phyloP scores from a whole-genome alignment of 37 sponge, comb jelly and placozoan genomes.

The Halichondria panicea region DNA sequence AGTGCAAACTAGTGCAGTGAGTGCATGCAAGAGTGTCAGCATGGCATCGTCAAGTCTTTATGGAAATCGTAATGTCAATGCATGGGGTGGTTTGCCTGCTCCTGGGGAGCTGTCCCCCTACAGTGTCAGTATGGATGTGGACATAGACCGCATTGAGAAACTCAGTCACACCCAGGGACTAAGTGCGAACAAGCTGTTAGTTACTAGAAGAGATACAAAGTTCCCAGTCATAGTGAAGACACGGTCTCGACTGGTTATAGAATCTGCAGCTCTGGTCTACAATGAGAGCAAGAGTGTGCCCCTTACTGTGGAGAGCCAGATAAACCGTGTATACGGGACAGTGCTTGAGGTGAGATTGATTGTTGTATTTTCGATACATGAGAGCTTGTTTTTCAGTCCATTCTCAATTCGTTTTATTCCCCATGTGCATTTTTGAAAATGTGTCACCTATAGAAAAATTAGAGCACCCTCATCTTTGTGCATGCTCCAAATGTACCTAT shows the following conservation, averaged over 20 bases:
- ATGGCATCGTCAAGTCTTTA: no score
- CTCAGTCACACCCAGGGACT: slow-evolving; percentile 40
- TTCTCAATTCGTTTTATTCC: no score
- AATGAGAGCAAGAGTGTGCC: slow-evolving; percentile 11
- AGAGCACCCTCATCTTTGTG: no score
- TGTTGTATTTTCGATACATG: no score
- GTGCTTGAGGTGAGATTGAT: neutral
- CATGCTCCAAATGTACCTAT: neutral
- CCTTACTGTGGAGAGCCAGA: slow-evolving; percentile 3
- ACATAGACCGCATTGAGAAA: slow-evolving; percentile 30
- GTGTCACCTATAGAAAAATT: no score
- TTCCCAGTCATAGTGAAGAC: slow-evolving; percentile 35
- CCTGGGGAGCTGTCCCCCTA: slow-evolving; percentile 3
- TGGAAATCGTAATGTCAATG: no score
- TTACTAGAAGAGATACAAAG: slow-evolving; percentile 34
- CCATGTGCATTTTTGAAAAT: no score
- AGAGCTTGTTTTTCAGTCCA: no score
- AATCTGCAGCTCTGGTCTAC: slow-evolving; percentile 21
- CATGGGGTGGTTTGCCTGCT: no score
- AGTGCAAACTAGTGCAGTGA: no score
- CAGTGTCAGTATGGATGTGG: slow-evolving; percentile 14
- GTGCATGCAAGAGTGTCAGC: no score
- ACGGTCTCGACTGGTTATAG: neutral
- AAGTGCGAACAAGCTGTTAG: slow-evolving; percentile 26
- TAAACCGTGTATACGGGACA: neutral